Base-by-base conservation (phyloP, 2,888 invertebrate genomes). In the Ectemnius cavifrons region DNA sequence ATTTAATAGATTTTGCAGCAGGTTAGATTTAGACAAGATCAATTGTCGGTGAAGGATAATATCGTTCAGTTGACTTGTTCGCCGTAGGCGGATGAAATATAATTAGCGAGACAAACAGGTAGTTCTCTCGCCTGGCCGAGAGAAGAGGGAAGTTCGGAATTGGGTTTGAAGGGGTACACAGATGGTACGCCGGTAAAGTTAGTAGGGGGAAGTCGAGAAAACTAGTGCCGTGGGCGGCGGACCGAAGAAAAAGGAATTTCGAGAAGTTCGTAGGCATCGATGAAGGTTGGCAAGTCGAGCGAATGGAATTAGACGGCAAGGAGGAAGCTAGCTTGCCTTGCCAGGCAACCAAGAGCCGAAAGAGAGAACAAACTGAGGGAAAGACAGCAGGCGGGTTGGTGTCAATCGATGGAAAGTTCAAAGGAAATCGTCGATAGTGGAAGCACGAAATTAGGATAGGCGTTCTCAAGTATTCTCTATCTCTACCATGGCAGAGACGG, bases 391-490 rank as follows among this genome's bases (percentile, higher is more conserved):
- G 60, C 49, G 59, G 56, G 67, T 63, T 80, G 73, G 70, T 56
- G 74, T 71, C 69, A 62, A 70, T 73, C 68, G 67, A 60, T 61
- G 73, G 67, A 67, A 78, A 46, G 61, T 57, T 82, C 73, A 82
- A 82, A 80, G 75, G 46, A 74, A 80, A 70, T 67, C 74, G 67
- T 70, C 69, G 74, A 70, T 71, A 65, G 75, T 63, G 69, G 69
- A 76, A 68, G 60, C 74, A 27, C 47, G 75, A 71, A 78, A 80
- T 78, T 80, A 80, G 68, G 67, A 63, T 73, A 71, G 74, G 80
- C 62, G 79, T 82, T 74, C 61, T 68, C 70, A 56, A 67, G 64
- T 73, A 68, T 78, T 68, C 60, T 65, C 58, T 68, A 52, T 68
- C 67, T 68, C 72, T 68, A 3, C 23, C 23, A 23, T 23, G 63